Evolutionary conservation across 2,888 invertebrate genomes (phyloP).

Genomic region (Acleris literana): DNA sequence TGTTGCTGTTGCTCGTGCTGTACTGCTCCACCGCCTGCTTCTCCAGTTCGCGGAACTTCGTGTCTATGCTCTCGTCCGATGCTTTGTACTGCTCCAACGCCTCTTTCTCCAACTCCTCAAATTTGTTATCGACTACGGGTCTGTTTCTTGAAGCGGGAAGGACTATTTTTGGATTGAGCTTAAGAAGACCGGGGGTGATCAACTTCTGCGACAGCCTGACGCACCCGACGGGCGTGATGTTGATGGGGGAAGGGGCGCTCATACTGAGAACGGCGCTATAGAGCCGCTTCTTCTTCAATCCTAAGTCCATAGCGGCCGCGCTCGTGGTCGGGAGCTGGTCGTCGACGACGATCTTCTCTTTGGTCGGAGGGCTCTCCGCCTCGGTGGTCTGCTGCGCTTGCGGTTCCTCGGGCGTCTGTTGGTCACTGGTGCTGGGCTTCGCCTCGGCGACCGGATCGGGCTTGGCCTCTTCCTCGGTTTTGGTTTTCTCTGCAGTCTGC

Average conservation of each 20-base stretch:
- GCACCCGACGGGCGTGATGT: constrained; percentile 57
- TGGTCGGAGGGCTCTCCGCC: constrained; percentile 39
- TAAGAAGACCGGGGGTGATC: constrained; percentile 68
- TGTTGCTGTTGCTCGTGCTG: constrained; percentile 78
- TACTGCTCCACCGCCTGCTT: constrained; percentile 87
- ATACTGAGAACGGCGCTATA: constrained; percentile 82
- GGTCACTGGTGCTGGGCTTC: constrained; percentile 39
- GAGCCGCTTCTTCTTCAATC: constrained; percentile 71
- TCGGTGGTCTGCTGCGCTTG: constrained; percentile 32
- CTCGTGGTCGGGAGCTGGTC: constrained; percentile 66
- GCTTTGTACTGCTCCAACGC: constrained; percentile 85
- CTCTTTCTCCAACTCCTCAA: constrained; percentile 84
- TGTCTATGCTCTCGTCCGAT: constrained; percentile 83
- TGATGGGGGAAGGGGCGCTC: constrained; percentile 68
- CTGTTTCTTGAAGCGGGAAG: constrained; percentile 62
- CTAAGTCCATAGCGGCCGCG: constrained; percentile 59
- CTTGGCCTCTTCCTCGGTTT: constrained; percentile 42
- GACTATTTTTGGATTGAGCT: constrained; percentile 71
- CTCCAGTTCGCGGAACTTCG: constrained; percentile 85
- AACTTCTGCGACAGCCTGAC: constrained; percentile 70
- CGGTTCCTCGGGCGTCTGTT: constrained; percentile 40
- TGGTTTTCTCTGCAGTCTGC: constrained; percentile 40
- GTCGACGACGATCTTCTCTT: constrained; percentile 53
- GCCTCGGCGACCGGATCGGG: constrained; percentile 41
- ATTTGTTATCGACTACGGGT: constrained; percentile 67